Percentiles rank a stretch among this genome's conserved stretches.
These are phyloP conservation scores for Apocheima hispidaria DNA, from an alignment of 2,888 invertebrate genomes.

Conservation along the genomic window DNA sequence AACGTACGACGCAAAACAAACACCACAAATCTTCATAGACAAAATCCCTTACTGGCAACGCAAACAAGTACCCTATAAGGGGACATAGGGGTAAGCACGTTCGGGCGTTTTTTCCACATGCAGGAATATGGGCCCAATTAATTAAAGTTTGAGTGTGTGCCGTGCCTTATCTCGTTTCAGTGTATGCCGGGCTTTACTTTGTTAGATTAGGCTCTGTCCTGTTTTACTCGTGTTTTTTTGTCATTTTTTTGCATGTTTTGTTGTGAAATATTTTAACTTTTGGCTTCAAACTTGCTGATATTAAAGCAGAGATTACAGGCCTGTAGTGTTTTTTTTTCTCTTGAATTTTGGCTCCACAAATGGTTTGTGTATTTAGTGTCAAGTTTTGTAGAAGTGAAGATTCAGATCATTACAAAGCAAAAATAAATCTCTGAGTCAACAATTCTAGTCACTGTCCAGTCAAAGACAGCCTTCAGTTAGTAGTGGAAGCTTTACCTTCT, in stretches of 20 bases:
- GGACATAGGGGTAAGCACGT: conserved; percentile 47
- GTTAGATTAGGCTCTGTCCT: conserved; percentile 18
- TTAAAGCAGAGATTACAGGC: too few species aligned
- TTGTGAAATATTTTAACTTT: too few species aligned
- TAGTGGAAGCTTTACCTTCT: too few species aligned
- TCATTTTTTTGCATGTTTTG: background rate
- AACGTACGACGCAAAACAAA: conserved; percentile 1
- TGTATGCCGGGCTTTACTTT: conserved; percentile 29
- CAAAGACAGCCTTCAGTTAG: too few species aligned
- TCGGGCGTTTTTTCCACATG: conserved; percentile 57
- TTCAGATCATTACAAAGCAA: too few species aligned
- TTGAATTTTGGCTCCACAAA: too few species aligned
- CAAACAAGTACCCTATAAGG: conserved; percentile 27
- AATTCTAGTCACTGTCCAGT: too few species aligned
- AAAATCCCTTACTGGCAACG: conserved; percentile 20
- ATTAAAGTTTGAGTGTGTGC: conserved; percentile 64
- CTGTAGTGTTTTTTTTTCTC: too few species aligned
- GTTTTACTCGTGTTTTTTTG: conserved; percentile 7
- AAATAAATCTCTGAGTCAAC: too few species aligned
- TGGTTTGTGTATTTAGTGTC: too few species aligned
- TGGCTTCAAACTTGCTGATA: too few species aligned
- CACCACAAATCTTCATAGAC: conserved; percentile 28
- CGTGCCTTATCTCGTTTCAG: conserved; percentile 62
- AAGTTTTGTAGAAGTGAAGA: too few species aligned
- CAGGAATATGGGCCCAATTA: conserved; percentile 58